A percentile compares a stretch with the other conserved stretches of the same genome.
Evolutionary conservation across 2,888 invertebrate species (phyloP).

Genomic region (Uropetala carovei): DNA sequence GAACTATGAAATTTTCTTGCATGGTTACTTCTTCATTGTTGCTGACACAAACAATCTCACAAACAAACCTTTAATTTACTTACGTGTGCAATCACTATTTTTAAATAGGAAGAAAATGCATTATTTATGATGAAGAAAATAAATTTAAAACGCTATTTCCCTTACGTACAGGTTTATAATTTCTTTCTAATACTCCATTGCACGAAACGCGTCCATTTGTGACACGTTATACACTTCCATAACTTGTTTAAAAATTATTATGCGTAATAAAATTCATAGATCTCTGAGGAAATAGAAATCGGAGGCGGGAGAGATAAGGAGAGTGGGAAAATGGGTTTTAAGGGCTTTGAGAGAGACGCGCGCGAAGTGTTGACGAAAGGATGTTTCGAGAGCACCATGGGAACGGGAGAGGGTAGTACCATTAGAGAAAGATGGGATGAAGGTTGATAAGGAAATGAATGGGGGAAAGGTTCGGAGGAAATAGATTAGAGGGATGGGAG

Average conservation of each 20-base stretch:
- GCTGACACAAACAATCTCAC: too few species aligned
- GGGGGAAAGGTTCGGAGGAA: background rate
- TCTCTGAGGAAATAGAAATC: background rate
- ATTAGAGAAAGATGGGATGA: background rate
- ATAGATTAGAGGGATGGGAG: background rate
- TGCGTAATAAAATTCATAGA: background rate
- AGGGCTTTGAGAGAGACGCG: background rate
- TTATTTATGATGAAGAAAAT: too few species aligned
- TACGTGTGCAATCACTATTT: too few species aligned
- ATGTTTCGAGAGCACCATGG: background rate
- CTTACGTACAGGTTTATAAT: too few species aligned
- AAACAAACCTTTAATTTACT: too few species aligned
- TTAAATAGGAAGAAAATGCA: too few species aligned
- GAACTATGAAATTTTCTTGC: too few species aligned
- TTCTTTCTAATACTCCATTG: too few species aligned
- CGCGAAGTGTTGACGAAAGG: background rate
- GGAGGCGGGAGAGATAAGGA: background rate
- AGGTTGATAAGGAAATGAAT: constrained; percentile 10
- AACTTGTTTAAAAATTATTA: background rate
- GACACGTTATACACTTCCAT: too few species aligned
- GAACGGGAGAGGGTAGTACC: background rate
- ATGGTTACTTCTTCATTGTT: too few species aligned
- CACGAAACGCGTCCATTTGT: too few species aligned
- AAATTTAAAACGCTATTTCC: too few species aligned
- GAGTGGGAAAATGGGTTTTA: background rate